Conservation (phyloP, 2,797 vertebrate species). For the Pelodytes ibericus region DNA sequence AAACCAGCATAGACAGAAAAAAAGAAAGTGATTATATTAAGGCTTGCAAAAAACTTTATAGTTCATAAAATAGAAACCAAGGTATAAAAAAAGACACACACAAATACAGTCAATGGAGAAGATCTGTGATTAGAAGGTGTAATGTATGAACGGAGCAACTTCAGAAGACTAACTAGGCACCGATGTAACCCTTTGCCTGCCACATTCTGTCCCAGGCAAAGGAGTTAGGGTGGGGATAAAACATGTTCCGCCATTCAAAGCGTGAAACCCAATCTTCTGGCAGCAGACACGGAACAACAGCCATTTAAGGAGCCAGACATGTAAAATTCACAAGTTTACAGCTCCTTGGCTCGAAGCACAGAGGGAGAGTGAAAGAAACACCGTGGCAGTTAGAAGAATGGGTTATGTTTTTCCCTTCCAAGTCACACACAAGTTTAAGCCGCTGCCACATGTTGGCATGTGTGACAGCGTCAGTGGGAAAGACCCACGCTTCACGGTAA, state of each 20-base stretch:
- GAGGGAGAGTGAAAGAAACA: constrained; percentile 17
- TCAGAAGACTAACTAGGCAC: no score
- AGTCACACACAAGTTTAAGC: constrained; percentile 40
- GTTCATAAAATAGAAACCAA: no score
- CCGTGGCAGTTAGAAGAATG: neutral
- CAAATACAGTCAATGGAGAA: no score
- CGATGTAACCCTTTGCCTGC: neutral
- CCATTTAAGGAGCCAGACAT: constrained; percentile 18
- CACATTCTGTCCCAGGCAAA: neutral
- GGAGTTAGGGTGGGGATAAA: neutral
- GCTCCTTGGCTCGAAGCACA: constrained; percentile 3
- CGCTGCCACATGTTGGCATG: neutral
- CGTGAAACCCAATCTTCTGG: constrained; percentile 30
- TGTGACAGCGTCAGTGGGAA: neutral
- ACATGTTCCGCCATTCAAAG: neutral
- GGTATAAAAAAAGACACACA: no score
- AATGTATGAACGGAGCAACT: no score
- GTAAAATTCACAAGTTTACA: constrained; percentile 32
- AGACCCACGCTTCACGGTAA: neutral
- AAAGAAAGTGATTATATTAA: no score
- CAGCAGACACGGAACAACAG: neutral
- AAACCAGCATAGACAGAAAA: no score
- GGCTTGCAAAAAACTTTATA: no score
- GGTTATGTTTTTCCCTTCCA: constrained; percentile 22
- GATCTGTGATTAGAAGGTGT: no score